Base-by-base conservation (phyloP, 1,140 invertebrate genomes). In the Ostrea denselamellosa region DNA sequence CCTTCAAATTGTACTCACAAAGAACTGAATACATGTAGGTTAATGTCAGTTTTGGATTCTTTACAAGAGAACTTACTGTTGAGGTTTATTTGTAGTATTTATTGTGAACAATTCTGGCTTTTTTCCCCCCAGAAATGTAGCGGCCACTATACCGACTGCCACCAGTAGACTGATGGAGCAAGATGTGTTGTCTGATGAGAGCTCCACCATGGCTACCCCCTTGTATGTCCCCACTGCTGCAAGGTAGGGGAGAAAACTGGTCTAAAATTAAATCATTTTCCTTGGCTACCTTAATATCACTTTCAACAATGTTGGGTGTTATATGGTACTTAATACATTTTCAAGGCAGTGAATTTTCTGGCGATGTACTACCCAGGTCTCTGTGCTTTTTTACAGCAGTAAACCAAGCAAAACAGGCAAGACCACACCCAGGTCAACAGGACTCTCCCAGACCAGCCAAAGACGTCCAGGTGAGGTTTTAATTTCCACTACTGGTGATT, bases 211-310 rank as follows among this genome's bases (percentile, higher is more conserved):
- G 83, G 53, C 85, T 87, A 81, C 90, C 22, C 93, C 92, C 25
- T 90, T 92, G 2, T 91, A 92, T 89, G 91, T 92, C 9, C 93
- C 93, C 22, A 93, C 91, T 25, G 92, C 90, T 25, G 85, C 89
- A 71, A 90, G 90, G 91, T 87, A 82, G 68, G 56, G 22, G 28
- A 25, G n/a, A 54, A 54, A 58, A 14, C 22, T 25, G 17, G 19
- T 62, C 8, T 0, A 34, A 58, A 9, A 85, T 14, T 19, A 19
- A 22, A n/a, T 52, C 2, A 53, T 83, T 52, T 22, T 77, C 28
- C 14, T 77, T 58, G 19, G 17, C 1, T 81, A 81, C 0, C 17
- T 22, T 44, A 3, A 44, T 34, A 34, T 28, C 17, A 25, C 22
- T 22, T 81, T 22, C 77, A 81, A 81, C 22, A 62, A 62, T 62